Percentiles rank a stretch among this genome's conserved stretches.
These are phyloP conservation scores for Halictus ligatus DNA, from an alignment of 2,888 invertebrate genomes.

Conservation along the genomic window DNA sequence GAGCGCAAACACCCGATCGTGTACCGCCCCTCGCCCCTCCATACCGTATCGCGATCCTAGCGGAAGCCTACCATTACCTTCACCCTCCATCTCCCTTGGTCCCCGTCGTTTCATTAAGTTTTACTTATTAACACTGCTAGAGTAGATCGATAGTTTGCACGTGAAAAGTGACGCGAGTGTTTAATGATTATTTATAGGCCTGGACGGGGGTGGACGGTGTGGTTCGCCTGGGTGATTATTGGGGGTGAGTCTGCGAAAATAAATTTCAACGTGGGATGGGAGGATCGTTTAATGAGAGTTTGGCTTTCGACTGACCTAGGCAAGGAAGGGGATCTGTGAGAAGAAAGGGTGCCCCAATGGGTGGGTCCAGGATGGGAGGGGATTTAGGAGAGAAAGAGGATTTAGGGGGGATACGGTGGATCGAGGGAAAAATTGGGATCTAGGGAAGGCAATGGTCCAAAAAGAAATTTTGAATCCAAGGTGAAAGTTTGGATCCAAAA, in stretches of 20 bases:
- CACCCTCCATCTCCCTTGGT: background rate
- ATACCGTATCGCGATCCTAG: background rate
- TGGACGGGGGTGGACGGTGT: too few relatives aligned
- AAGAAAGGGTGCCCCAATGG: too few relatives aligned
- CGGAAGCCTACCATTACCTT: background rate
- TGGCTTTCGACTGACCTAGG: too few relatives aligned
- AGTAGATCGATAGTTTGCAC: background rate
- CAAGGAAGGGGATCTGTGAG: too few relatives aligned
- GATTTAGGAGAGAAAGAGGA: too few relatives aligned
- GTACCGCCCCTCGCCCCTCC: background rate
- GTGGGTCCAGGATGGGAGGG: too few relatives aligned
- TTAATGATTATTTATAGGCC: background rate
- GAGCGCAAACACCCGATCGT: constrained; percentile 25
- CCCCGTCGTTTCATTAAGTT: background rate
- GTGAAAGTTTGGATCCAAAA: too few relatives aligned
- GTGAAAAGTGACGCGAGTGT: background rate
- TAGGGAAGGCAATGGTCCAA: too few relatives aligned
- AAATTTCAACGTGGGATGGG: background rate
- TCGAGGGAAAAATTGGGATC: too few relatives aligned
- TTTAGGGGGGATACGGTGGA: too few relatives aligned
- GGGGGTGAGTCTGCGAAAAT: background rate
- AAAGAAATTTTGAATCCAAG: too few relatives aligned
- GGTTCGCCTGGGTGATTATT: background rate
- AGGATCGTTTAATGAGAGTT: background rate
- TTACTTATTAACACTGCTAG: background rate